Percentiles rank a stretch among this genome's conserved stretches.
Evolutionary conservation across 2,113 vertebrate genomes (phyloP).

Genomic region (Urocitellus parryii): DNA sequence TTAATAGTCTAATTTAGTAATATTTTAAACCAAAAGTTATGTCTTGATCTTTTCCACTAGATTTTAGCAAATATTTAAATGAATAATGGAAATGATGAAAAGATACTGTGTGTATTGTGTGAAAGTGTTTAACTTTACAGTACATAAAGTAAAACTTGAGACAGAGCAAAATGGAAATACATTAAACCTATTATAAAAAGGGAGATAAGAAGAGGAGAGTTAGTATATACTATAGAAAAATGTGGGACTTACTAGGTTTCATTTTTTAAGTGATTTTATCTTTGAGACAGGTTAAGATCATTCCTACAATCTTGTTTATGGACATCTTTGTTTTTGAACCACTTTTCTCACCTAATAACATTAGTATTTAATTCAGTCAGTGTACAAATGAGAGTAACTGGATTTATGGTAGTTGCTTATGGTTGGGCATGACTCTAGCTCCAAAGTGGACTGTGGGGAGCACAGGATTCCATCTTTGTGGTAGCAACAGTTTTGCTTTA

Average conservation of each 20-base stretch:
- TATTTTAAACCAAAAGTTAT: not conserved
- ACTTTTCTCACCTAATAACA: not conserved
- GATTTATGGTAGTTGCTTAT: not conserved
- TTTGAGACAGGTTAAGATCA: not conserved
- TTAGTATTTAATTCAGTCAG: not conserved
- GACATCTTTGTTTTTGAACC: not conserved
- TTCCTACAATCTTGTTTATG: not conserved
- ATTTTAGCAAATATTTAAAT: conserved; percentile 31
- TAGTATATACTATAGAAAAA: not conserved
- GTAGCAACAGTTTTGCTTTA: not conserved
- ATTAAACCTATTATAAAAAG: not conserved
- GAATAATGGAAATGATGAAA: not conserved
- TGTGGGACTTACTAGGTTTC: not conserved
- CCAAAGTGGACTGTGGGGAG: not conserved
- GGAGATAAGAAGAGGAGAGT: not conserved
- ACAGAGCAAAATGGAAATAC: not conserved
- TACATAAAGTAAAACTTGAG: not conserved
- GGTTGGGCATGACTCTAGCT: not conserved
- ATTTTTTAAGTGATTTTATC: not conserved
- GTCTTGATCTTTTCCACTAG: not conserved
- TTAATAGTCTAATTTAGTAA: not conserved
- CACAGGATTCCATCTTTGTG: not conserved
- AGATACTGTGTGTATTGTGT: not conserved
- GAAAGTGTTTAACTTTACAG: not conserved
- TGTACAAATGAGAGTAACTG: not conserved